Evolutionary conservation across 2,888 invertebrate genomes (phyloP).

Genomic region (Drosophila cyrtoloma): DNA sequence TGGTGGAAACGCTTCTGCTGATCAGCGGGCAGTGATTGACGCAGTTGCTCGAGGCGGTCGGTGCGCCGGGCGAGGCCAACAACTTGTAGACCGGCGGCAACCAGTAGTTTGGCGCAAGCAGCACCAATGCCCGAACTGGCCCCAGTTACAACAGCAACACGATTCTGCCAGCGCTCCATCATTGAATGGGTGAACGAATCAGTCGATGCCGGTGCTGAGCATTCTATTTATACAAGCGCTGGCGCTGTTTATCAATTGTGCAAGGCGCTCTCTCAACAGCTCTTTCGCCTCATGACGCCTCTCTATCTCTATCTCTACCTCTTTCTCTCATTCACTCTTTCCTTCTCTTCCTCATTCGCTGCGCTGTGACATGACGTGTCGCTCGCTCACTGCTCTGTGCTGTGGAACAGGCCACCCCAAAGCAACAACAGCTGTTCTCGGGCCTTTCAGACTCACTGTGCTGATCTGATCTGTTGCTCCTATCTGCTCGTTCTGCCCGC

Average conservation of each 20-base stretch:
- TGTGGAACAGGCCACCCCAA: constrained; percentile 50
- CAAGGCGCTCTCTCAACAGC: neutral
- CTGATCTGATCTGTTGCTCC: constrained; percentile 9
- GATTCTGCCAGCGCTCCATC: constrained; percentile 85
- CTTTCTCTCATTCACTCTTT: neutral
- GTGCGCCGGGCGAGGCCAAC: constrained; percentile 86
- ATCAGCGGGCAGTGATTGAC: constrained; percentile 61
- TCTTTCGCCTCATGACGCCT: neutral
- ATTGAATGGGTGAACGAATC: constrained; percentile 7
- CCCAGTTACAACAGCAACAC: constrained; percentile 88
- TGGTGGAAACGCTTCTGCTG: constrained; percentile 70
- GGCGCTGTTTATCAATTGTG: constrained; percentile 27
- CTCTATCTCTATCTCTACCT: neutral
- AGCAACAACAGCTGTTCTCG: constrained; percentile 29
- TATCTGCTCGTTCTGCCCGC: constrained; percentile 32
- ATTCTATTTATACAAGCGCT: constrained; percentile 23
- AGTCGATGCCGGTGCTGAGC: neutral
- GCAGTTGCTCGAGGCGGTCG: constrained; percentile 72
- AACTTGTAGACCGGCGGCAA: constrained; percentile 86
- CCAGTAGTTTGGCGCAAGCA: constrained; percentile 85
- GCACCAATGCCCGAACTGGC: constrained; percentile 88
- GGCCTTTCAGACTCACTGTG: constrained; percentile 7
- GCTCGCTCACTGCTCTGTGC: constrained; percentile 41
- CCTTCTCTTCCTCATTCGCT: neutral
- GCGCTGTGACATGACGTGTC: constrained; percentile 50